Base-by-base conservation (phyloP, 1,140 invertebrate species). In the Coptotermes formosanus region DNA sequence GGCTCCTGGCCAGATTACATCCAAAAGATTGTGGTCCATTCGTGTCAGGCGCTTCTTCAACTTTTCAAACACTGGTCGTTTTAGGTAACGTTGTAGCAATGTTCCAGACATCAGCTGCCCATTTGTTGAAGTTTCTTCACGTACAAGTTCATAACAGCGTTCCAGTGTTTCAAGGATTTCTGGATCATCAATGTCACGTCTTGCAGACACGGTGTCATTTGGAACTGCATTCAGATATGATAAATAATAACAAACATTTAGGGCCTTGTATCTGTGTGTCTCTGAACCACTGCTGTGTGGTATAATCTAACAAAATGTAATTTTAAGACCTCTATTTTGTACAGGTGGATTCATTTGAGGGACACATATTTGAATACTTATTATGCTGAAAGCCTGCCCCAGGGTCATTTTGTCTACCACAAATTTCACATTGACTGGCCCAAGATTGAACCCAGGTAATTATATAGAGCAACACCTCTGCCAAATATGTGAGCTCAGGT, bases 1-100 rank as follows among this genome's bases (percentile, higher is more conserved):
- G 86, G 97, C 94, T 75, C 95, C 95, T 12, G 95, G 95, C 95
- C 95, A 96, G 88, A 97, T 94, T 8, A 96, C 92, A 90, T 97
- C 95, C 89, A 96, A 95, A 3, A 96, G 92, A 90, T 95, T 95
- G 90, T 96, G 95, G 90, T 96, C 95, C 88, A 94, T 92, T 90
- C 94, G 94, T 44, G 95, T 96, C 87, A 95, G 90, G 87, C 95
- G 92, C 82, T 92, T 89, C 90, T 95, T 95, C 83, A 96, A 93
- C 83, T 91, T 90, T 88, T 96, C 95, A 90, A 95, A 97, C 85
- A 95, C 90, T 6, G 92, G 91, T 86, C 93, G 92, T 89, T 94
- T 94, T 25, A 96, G 90, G 88, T 94, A 94, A 90, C 94, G 93
- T 86, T 93, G 93, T 86, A 95, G 89, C 88, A 94, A 92, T 87